These are phyloP conservation scores for Pyrochroa serraticornis DNA, from an alignment of 2,888 invertebrate species.

Conservation along the genomic window DNA sequence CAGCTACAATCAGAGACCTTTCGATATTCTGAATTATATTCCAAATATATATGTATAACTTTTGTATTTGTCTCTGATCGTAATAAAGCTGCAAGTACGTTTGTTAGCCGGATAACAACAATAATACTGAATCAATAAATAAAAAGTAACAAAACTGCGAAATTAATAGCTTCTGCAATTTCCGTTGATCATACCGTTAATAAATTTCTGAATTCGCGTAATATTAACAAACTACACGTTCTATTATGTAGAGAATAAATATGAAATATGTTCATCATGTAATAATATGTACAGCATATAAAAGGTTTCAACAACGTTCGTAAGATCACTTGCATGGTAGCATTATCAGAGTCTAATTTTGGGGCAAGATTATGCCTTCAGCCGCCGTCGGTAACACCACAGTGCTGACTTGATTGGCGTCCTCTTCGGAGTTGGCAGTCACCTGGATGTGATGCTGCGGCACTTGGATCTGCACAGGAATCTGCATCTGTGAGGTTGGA, in stretches of 20 bases:
- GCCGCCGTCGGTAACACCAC: conserved; percentile 63
- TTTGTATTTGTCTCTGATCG: too few species aligned
- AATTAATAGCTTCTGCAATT: background rate
- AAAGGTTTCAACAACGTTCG: conserved; percentile 23
- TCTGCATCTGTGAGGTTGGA: conserved; percentile 66
- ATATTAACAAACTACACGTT: conserved; percentile 14
- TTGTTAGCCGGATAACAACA: conserved; percentile 2
- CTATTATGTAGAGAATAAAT: conserved; percentile 23
- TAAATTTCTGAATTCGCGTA: background rate
- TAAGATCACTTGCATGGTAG: conserved; percentile 26
- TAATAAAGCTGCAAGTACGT: too few species aligned
- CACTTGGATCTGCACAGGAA: conserved; percentile 71
- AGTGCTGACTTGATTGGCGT: conserved; percentile 54
- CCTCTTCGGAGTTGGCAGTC: conserved; percentile 50
- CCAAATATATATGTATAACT: too few species aligned
- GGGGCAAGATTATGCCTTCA: conserved; percentile 49
- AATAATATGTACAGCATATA: conserved; percentile 24
- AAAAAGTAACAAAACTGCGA: conserved; percentile 3
- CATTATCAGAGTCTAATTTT: conserved; percentile 28
- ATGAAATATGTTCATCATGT: conserved; percentile 19
- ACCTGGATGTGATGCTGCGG: conserved; percentile 61
- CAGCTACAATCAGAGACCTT: conserved; percentile 7
- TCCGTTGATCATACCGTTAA: conserved; percentile 1
- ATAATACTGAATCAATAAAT: conserved; percentile 12
- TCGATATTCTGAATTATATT: too few species aligned